Base-by-base conservation (phyloP, 2,888 invertebrate species). In the Brachylomia viminalis region DNA sequence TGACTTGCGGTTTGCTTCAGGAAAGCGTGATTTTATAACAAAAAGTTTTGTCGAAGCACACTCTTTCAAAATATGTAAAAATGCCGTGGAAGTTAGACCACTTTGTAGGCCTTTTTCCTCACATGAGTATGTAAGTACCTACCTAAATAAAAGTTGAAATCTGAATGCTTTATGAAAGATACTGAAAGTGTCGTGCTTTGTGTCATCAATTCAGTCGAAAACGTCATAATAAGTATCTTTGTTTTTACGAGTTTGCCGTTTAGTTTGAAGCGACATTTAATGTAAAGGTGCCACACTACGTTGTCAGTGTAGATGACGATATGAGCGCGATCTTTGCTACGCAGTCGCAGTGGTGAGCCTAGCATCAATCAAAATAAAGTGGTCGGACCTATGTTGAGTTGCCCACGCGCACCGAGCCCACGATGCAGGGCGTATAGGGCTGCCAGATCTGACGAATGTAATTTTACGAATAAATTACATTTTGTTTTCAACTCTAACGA, bases 1-100 rank as follows among this genome's bases (percentile, higher is more conserved):
- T 83, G 77, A 80, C 73, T 80, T 70, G 83, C 77, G 75, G 86
- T 79, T 86, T 68, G 83, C 66, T 86, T 87, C 69, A 58, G 73
- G 71, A 75, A 83, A 85, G 86, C 45, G 56, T 75, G 30, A 64
- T 72, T 33, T 65, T 45, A 20, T 59, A 70, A 70, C 58, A 23
- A 72, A 75, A 79, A 80, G 20, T 83, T 79, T 64, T 23, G n/a
- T 59, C 66, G 62, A 54, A 79, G 47, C 62, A 68, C 49, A 70
- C 38, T n/a, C 33, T n/a, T n/a, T n/a, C n/a, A 58, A 17, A 45
- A 6, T 33, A 30, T 42, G 4, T 58, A 33, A 61, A 42, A 72
- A 69, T 56, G 15, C 66, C 71, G 61, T 62, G 20, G 10, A 59
- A 38, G 42, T 64, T 66, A 23, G 15, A 54, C 11, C 30, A 69